phyloP scores from a whole-genome alignment of 1,140 invertebrate genomes.

The Oryzaephilus surinamensis region DNA sequence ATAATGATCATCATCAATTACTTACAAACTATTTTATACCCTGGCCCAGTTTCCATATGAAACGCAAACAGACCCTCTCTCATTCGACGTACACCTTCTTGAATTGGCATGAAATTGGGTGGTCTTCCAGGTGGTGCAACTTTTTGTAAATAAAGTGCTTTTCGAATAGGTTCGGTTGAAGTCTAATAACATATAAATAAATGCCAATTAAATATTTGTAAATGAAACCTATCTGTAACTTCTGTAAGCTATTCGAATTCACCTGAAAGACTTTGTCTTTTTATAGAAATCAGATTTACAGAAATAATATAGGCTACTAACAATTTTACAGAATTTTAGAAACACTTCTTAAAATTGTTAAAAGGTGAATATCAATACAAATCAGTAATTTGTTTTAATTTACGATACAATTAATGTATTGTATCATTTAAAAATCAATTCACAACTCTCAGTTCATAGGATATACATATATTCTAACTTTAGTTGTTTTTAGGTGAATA shows the following conservation, averaged over 20 bases:
- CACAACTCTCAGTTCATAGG: too few species aligned
- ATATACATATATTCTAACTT: too few species aligned
- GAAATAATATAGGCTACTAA: background rate
- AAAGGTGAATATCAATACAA: too few species aligned
- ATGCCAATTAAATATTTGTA: background rate
- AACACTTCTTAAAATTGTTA: too few species aligned
- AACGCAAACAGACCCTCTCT: constrained; percentile 49
- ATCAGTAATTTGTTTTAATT: too few species aligned
- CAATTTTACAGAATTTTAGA: too few species aligned
- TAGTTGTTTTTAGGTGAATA: too few species aligned
- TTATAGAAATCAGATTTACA: background rate
- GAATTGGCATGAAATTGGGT: constrained; percentile 42
- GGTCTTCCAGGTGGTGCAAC: constrained; percentile 42
- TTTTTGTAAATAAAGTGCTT: constrained; percentile 48
- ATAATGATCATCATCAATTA: background rate
- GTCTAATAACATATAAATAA: constrained; percentile 32
- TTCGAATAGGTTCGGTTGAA: constrained; percentile 46
- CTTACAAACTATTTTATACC: constrained; percentile 48
- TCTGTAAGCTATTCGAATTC: too few species aligned
- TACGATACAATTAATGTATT: too few species aligned
- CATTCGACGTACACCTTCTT: constrained; percentile 46
- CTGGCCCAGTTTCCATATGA: constrained; percentile 47
- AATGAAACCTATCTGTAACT: too few species aligned
- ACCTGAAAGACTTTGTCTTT: too few species aligned
- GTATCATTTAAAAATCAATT: too few species aligned